Evolutionary conservation across 2,113 vertebrate species (phyloP).

Genomic region (Hiodon tergisus): DNA sequence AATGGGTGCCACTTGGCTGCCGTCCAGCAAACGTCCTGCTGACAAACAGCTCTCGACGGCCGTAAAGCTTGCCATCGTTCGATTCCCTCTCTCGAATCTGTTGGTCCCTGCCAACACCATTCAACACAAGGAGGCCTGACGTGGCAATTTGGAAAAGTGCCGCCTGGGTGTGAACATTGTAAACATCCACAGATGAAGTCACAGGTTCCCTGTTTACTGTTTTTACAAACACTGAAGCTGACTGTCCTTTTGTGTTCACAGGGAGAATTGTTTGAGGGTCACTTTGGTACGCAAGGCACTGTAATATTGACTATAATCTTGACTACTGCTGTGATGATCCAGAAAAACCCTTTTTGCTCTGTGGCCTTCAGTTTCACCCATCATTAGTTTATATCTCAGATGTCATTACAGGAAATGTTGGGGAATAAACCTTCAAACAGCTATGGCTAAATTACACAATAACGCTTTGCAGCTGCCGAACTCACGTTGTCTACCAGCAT

Average conservation of each 20-base stretch:
- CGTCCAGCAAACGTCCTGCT: constrained; percentile 5
- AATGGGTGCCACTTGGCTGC: constrained; percentile 11
- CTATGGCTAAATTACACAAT: neutral
- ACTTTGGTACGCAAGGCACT: neutral
- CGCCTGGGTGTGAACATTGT: neutral
- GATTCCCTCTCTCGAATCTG: neutral
- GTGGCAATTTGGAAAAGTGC: constrained; percentile 4
- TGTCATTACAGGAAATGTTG: neutral
- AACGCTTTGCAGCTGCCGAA: neutral
- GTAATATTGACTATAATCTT: too few relatives aligned
- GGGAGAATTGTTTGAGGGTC: neutral
- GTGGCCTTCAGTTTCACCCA: neutral
- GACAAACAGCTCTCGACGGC: constrained; percentile 15
- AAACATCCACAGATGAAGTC: neutral
- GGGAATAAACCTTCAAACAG: neutral
- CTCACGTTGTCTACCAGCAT: too few relatives aligned
- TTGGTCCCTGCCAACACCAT: neutral
- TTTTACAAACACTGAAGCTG: neutral
- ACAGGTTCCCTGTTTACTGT: neutral
- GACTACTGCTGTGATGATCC: neutral
- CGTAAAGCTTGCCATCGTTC: constrained; percentile 3
- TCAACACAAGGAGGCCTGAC: neutral
- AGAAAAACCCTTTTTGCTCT: neutral
- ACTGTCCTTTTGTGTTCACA: neutral
- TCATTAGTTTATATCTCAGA: neutral